Evolutionary conservation across 2,113 vertebrate species (phyloP), one percentile per base, ranked within the genome.

Genomic region (Anolis carolinensis): DNA sequence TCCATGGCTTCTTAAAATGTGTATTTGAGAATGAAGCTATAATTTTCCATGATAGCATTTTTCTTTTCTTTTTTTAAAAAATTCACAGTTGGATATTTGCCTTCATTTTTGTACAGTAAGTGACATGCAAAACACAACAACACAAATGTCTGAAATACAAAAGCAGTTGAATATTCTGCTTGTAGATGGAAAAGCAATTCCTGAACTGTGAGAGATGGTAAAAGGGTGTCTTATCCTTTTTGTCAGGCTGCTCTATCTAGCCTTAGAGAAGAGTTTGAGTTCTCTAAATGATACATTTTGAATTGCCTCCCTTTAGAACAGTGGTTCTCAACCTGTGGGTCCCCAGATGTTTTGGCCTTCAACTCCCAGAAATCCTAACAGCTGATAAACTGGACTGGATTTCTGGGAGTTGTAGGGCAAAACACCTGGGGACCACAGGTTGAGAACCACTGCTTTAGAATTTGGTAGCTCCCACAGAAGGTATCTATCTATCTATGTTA

Each of bases 1-100:
- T 91, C 88, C 73, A 84, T 74, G 88, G 86, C 90, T 94, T 94
- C 90, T 94, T 95, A 93, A 93, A 95, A 93, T 87, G 88, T 93
- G 89, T 91, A 89, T 88, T 50, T 9, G 86, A 36, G 32, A 92
- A 82, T 82, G 82, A 81, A 86, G 82, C 1, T 81, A 87, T 82
- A 55, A 20, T 59, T 78, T 84, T 4, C 48, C 70, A 86, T 82
- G 89, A 86, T 88, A 92, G 72, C 55, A 18, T 59, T 59, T 59
- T 14, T 14, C 63, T 70, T 10, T 79, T n/a, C 55, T 68, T 70
- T 10, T 79, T 79, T 32, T 34, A 32, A 32, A 79, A 63, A 62
- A 25, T 87, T 77, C 90, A 81, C 83, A 62, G 88, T 85, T 84
- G 71, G 86, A 68, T 83, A 88, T 84, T 80, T 30, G 65, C 3